Percentiles rank a stretch among this genome's conserved stretches.
These are phyloP conservation scores for Gadus macrocephalus DNA, from an alignment of 2,113 vertebrate species.

Conservation along the genomic window DNA sequence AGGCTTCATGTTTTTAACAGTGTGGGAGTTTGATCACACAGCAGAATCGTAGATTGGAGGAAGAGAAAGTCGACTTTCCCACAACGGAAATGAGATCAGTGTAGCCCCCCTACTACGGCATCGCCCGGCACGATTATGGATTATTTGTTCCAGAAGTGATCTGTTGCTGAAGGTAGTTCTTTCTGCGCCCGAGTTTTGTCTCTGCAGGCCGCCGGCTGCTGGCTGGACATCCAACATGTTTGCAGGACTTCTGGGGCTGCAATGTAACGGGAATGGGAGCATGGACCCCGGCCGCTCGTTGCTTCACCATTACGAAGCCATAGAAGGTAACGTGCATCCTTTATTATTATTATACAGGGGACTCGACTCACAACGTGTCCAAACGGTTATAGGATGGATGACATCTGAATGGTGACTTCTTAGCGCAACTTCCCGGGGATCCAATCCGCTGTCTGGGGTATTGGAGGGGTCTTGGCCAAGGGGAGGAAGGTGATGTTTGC, in stretches of 20 bases:
- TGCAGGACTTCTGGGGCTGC: slow-evolving; percentile 66
- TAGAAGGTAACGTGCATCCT: slow-evolving; percentile 47
- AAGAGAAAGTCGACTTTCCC: slow-evolving; percentile 43
- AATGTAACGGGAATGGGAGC: slow-evolving; percentile 34
- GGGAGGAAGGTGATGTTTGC: too few species aligned
- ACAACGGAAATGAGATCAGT: slow-evolving; percentile 65
- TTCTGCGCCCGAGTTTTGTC: neutral
- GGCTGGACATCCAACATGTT: slow-evolving; percentile 54
- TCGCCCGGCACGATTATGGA: slow-evolving; percentile 21
- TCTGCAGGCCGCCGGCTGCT: neutral
- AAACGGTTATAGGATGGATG: too few species aligned
- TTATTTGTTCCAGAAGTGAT: slow-evolving; percentile 44
- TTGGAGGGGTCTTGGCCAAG: too few species aligned
- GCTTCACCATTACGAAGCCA: slow-evolving; percentile 38
- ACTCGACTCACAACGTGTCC: neutral
- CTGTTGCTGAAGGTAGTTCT: slow-evolving; percentile 9
- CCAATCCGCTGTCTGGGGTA: too few species aligned
- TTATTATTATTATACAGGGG: neutral
- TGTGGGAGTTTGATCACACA: too few species aligned
- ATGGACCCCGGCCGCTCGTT: slow-evolving; percentile 18
- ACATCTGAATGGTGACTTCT: too few species aligned
- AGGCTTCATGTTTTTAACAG: too few species aligned
- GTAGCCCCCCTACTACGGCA: neutral
- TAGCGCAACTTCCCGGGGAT: too few species aligned
- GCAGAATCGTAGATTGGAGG: neutral